Evolutionary conservation across 2,888 invertebrate species (phyloP), one percentile per base, ranked within the genome.

Genomic region (Nephrotoma flavescens): DNA sequence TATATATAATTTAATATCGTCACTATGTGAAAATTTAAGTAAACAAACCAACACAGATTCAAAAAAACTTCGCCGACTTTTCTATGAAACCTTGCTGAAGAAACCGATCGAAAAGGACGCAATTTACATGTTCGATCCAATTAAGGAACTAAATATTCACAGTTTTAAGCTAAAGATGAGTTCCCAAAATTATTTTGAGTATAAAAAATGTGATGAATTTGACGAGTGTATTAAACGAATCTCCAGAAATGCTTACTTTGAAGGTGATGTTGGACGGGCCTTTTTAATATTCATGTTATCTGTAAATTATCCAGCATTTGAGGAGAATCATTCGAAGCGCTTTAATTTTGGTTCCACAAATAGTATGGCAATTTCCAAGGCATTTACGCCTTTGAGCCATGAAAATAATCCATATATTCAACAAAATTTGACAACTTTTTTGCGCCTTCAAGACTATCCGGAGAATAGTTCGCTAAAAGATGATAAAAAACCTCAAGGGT

Each of bases 1-100:
- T 88, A 89, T 90, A n/a, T 89, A 89, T 87, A 88, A 88, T 87
- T 88, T 90, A 45, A 88, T 90, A 86, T 89, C 87, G 9, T 88
- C 89, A 42, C 87, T 90, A 31, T 90, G 90, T 87, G 88, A 89
- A 41, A 87, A 87, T 41, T 86, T 90, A 42, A 87, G 88, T 0
- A 88, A 87, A 42, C 88, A 89, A 85, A 42, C 83, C 31, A 87
- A 85, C 11, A 87, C 87, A 44, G 87, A 86, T 31, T 47, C 15
- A 6, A 87, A 87, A n/a, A 88, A 44, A 44, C 86, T 87, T 6
- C 41, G 71, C 42, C 15, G n/a, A 87, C 87, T 31, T 87, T 41
- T 52, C 86, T 87, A 89, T 88, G 89, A 89, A 87, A 89, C 90
- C 83, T 84, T 90, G 45, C 86, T 90, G 2, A 90, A 89, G 86